These are phyloP conservation scores for Lycocorax pyrrhopterus DNA, from an alignment of 2,113 vertebrate genomes.

Conservation along the genomic window DNA sequence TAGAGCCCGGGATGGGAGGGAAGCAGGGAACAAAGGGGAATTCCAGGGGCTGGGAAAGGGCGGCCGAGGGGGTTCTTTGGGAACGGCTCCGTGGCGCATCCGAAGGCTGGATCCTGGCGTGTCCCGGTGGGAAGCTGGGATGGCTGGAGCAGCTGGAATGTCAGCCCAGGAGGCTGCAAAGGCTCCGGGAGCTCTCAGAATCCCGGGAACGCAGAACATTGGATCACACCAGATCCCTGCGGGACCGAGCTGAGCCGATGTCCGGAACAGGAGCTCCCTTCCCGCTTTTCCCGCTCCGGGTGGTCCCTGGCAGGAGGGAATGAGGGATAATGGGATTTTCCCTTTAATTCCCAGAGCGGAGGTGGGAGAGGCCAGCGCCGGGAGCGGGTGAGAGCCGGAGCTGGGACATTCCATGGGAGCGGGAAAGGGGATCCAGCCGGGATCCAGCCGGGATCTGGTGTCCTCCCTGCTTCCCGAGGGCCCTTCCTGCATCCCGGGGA, in stretches of 20 bases:
- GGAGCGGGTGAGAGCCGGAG: neutral
- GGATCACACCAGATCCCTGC: neutral
- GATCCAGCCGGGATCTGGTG: fast-evolving
- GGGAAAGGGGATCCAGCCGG: neutral
- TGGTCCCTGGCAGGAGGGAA: neutral
- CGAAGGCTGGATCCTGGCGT: fast-evolving
- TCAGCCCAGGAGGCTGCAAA: neutral
- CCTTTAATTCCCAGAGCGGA: neutral
- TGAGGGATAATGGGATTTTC: neutral
- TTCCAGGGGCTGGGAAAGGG: neutral
- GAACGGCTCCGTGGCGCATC: fast-evolving
- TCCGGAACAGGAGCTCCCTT: fast-evolving
- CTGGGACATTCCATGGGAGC: fast-evolving
- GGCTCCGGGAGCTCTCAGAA: neutral
- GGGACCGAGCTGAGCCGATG: fast-evolving
- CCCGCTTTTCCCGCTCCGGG: fast-evolving
- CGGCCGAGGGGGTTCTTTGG: neutral
- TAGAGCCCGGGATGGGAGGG: neutral
- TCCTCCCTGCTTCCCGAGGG: fast-evolving
- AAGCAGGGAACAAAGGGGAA: neutral
- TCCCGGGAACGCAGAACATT: neutral
- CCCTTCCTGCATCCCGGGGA: neutral
- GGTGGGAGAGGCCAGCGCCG: fast-evolving
- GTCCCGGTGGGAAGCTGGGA: fast-evolving
- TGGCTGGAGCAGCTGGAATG: fast-evolving